Evolutionary conservation across 2,113 vertebrate species (phyloP), one percentile per base, ranked within the genome.

Genomic region (Trichomycterus rosablanca): DNA sequence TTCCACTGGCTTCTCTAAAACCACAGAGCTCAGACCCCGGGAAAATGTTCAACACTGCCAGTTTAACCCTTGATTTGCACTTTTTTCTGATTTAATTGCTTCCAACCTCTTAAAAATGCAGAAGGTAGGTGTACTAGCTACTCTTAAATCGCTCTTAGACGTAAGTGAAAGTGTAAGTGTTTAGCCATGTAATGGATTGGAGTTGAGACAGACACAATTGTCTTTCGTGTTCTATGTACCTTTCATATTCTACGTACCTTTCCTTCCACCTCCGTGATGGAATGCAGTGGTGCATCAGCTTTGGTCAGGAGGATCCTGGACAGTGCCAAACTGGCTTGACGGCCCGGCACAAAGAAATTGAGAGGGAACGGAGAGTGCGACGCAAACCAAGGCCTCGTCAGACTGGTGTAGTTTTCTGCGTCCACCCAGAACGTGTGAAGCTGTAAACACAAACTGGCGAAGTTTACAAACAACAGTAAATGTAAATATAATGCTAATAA

Each of bases 341-440:
- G 88, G 73, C 86, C 79, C 18, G 96, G 96, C 14, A 97, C 78
- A 42, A 93, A 86, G 71, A 94, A 89, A 74, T 86, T 93, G 37
- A 97, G 76, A 0, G 94, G 96, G 72, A 99, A 98, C 0, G 93
- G 89, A 68, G 91, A 94, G 60, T 69, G 92, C 48, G 96, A 93
- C 18, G 92, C 90, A 78, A 94, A 97, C 94, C 95, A 99, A 0
- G 96, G 95, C 62, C 93, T 87, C 46, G 94, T 98, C 78, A 98
- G 74, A 74, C 75, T 88, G 71, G 87, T 85, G 64, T 99, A 99
- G 82, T 98, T 99, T 76, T 99, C 94, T 48, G 86, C 78, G 46
- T 99, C 95, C 65, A 99, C 88, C 96, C 96, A 99, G 81, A 99
- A 99, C n/a, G 94, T 95, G 76, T 99, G 93, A 72, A 98, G 78